Conservation (phyloP, 2,113 vertebrate genomes). For the Salvelinus alpinus region DNA sequence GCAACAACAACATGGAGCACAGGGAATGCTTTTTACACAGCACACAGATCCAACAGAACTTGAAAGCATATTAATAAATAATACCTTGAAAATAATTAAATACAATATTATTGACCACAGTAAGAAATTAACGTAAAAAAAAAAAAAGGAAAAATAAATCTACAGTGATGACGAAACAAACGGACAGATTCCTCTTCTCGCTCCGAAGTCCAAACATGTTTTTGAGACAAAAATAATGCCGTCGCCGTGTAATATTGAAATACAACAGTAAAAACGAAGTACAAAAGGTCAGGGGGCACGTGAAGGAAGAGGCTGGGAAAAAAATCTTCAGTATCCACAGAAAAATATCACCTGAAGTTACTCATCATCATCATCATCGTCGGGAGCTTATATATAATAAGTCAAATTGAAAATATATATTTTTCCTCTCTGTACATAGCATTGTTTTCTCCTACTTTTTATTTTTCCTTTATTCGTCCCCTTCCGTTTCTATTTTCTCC, state of each 20-base stretch:
- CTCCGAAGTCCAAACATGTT: slow-evolving; percentile 47
- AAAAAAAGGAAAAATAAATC: slow-evolving; percentile 30
- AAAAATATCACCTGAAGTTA: slow-evolving; percentile 89
- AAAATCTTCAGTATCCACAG: slow-evolving; percentile 91
- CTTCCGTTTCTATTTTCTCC: slow-evolving; percentile 36
- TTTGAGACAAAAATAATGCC: slow-evolving; percentile 79
- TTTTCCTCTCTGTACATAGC: slow-evolving; percentile 99
- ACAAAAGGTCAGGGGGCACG: slow-evolving; percentile 73
- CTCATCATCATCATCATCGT: slow-evolving; percentile 65
- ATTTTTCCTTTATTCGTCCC: slow-evolving; percentile 49
- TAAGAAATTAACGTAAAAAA: slow-evolving; percentile 61
- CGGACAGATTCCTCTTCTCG: slow-evolving; percentile 53
- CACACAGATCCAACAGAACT: slow-evolving; percentile 77
- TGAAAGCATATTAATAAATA: slow-evolving; percentile 76
- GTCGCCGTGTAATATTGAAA: slow-evolving; percentile 75
- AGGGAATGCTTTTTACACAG: slow-evolving; percentile 78
- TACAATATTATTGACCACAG: slow-evolving; percentile 62
- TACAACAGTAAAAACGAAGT: slow-evolving; percentile 75
- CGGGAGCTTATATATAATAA: slow-evolving; percentile 50
- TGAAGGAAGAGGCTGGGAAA: slow-evolving; percentile 77
- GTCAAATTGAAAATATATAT: slow-evolving; percentile 99
- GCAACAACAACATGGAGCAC: slow-evolving; percentile 59
- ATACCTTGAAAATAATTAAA: slow-evolving; percentile 74
- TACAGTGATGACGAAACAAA: slow-evolving; percentile 70
- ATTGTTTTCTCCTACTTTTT: slow-evolving; percentile 66